A percentile compares a stretch with the other conserved stretches of the same genome.
Conservation (phyloP, 1,140 invertebrate genomes). For the Sarcophaga bullata region DNA sequence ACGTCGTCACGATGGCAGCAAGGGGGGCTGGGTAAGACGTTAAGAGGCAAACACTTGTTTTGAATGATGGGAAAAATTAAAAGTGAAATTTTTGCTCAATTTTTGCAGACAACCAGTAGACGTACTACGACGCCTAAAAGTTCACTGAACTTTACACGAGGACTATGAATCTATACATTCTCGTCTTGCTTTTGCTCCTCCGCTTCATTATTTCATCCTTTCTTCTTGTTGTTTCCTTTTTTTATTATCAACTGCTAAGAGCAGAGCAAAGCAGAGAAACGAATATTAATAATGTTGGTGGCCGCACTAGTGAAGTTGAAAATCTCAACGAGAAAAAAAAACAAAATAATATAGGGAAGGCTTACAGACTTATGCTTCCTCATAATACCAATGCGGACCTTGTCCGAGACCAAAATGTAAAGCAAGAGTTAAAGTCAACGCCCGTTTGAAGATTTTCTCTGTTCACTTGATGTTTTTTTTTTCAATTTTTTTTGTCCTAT, state of each 20-base stretch:
- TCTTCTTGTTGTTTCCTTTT: not conserved
- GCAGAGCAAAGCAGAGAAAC: too few relatives aligned
- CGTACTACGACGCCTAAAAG: slow-evolving; percentile 37
- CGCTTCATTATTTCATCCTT: too few relatives aligned
- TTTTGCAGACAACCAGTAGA: slow-evolving; percentile 36
- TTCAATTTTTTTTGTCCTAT: not conserved
- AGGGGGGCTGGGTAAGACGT: not conserved
- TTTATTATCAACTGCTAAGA: not conserved
- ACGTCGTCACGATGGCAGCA: not conserved
- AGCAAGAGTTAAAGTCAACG: slow-evolving; percentile 28
- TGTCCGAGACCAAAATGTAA: slow-evolving; percentile 18
- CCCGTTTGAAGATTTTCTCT: slow-evolving; percentile 18
- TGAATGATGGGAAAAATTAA: slow-evolving; percentile 37
- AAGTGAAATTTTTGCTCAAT: slow-evolving; percentile 35
- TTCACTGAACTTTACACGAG: slow-evolving; percentile 26
- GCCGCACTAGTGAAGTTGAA: too few relatives aligned
- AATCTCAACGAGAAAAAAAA: not conserved
- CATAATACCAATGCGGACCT: slow-evolving; percentile 7
- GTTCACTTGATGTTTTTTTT: too few relatives aligned
- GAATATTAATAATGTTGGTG: too few relatives aligned
- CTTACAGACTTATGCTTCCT: not conserved
- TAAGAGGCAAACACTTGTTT: not conserved
- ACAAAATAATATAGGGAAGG: not conserved
- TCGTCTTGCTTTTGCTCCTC: not conserved
- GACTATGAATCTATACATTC: not conserved